phyloP scores from a whole-genome alignment of 2,888 invertebrate genomes.

The Nipponacmea schrenckii region DNA sequence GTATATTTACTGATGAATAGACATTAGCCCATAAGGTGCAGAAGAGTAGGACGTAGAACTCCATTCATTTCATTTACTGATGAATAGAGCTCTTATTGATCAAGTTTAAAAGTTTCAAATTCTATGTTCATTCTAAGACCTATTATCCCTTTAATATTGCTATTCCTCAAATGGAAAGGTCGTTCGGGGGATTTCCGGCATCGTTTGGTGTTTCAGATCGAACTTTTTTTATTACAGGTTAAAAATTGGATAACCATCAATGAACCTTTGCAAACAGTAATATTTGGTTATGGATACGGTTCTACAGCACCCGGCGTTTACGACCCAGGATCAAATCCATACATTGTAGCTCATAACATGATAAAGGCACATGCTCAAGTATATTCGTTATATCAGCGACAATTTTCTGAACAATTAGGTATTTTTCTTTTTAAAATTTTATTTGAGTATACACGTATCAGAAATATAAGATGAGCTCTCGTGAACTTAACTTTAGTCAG shows the following conservation, averaged over 20 bases:
- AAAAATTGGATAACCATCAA: not conserved
- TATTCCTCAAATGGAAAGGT: too few species aligned
- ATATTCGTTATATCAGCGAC: not conserved
- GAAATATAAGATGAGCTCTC: too few species aligned
- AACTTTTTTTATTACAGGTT: not conserved
- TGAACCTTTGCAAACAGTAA: not conserved
- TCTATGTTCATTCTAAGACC: too few species aligned
- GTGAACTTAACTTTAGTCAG: too few species aligned
- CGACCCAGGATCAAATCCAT: not conserved
- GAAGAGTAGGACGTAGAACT: too few species aligned
- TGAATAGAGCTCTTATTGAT: too few species aligned
- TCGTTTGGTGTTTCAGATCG: not conserved
- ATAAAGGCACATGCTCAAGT: not conserved
- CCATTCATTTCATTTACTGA: too few species aligned
- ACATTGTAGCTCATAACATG: not conserved
- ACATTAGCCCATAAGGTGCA: too few species aligned
- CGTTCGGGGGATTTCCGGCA: not conserved
- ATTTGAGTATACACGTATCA: too few species aligned
- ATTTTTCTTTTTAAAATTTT: not conserved
- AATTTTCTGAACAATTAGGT: not conserved
- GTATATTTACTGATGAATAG: too few species aligned
- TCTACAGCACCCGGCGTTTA: not conserved
- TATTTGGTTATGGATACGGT: conserved; percentile 36
- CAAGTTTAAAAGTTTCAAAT: too few species aligned
- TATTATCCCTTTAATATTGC: too few species aligned